These are phyloP conservation scores for Bombus impatiens DNA, from an alignment of 1,140 invertebrate genomes.

Conservation along the genomic window DNA sequence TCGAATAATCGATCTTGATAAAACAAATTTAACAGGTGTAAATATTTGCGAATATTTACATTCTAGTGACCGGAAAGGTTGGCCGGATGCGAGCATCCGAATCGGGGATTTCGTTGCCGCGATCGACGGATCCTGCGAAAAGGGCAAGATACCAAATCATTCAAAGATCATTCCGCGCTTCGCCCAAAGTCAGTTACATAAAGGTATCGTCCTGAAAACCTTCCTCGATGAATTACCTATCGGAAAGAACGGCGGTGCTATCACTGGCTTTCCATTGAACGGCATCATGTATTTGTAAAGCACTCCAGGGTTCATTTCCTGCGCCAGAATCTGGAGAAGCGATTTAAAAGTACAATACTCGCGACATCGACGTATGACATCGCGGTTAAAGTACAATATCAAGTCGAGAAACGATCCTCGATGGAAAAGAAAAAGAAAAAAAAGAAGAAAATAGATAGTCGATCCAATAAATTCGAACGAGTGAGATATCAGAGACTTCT, in stretches of 20 bases:
- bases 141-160: background rate
- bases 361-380: background rate
- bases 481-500: slow-evolving; percentile 25
- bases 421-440: background rate
- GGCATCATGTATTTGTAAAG: slow-evolving; percentile 92
- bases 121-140: slow-evolving; percentile 67
- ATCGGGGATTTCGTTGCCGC: slow-evolving; percentile 75
- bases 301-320: slow-evolving; percentile 91
- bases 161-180: background rate
- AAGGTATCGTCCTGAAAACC: background rate
- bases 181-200: background rate
- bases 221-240: slow-evolving; percentile 66
- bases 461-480: slow-evolving; percentile 17
- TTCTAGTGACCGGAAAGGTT: slow-evolving; percentile 65
- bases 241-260: slow-evolving; percentile 71
- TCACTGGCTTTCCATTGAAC: slow-evolving; percentile 64
- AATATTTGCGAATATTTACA: slow-evolving; percentile 57
- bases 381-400: slow-evolving; percentile 3
- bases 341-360: slow-evolving; percentile 25
- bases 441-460: background rate
- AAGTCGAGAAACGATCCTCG: background rate
- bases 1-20: background rate
- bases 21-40: background rate
- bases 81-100: slow-evolving; percentile 53
- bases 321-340: slow-evolving; percentile 86